These are phyloP conservation scores for Melierax canorus DNA, from an alignment of 2,113 vertebrate genomes.

Conservation along the genomic window DNA sequence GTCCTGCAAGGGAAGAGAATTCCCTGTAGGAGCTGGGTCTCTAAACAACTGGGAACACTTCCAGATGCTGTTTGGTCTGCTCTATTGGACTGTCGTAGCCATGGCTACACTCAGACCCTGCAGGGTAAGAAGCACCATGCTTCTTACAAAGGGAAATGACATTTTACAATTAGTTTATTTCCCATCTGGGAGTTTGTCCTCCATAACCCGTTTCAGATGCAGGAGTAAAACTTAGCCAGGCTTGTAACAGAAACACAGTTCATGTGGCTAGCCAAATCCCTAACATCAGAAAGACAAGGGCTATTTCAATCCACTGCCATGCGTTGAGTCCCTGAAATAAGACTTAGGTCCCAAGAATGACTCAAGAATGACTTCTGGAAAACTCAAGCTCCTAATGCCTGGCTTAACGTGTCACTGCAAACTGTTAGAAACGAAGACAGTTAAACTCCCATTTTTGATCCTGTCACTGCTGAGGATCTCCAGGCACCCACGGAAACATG, in stretches of 20 bases:
- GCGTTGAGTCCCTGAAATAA: neutral
- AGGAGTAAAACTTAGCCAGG: neutral
- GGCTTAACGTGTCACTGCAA: neutral
- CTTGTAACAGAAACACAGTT: neutral
- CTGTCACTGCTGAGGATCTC: neutral
- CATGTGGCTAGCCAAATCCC: neutral
- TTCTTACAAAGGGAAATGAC: neutral
- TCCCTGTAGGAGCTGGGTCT: neutral
- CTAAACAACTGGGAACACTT: neutral
- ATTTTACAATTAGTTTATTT: constrained; percentile 1
- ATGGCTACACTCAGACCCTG: neutral
- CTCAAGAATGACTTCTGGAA: neutral
- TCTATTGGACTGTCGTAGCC: neutral
- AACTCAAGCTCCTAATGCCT: neutral
- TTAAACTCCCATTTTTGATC: neutral
- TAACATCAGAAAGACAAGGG: neutral
- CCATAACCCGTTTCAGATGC: neutral
- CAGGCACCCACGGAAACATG: neutral
- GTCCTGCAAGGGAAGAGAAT: neutral
- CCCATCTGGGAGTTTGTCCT: neutral
- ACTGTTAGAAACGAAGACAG: neutral
- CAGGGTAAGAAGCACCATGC: neutral
- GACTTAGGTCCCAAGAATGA: neutral
- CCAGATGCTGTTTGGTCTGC: neutral
- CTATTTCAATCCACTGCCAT: neutral